These are phyloP conservation scores for Tholera decimalis DNA, from an alignment of 2,888 invertebrate species.

Conservation along the genomic window DNA sequence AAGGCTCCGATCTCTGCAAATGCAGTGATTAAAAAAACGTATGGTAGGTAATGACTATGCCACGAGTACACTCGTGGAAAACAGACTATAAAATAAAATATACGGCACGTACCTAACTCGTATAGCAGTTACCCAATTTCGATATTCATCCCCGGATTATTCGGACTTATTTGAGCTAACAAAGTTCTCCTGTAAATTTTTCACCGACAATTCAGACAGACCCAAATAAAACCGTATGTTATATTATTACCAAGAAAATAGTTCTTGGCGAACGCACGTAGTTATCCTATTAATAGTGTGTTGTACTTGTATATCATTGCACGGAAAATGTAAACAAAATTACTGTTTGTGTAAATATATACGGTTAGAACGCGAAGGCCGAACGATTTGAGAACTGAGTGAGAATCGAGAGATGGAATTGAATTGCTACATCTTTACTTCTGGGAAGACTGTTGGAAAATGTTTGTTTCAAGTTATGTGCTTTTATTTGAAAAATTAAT, in stretches of 20 bases:
- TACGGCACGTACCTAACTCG: too few species aligned
- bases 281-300: conserved; percentile 73
- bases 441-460: neutral
- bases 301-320: conserved; percentile 80
- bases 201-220: conserved; percentile 41
- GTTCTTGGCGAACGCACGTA: conserved; percentile 71
- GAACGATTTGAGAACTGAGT: conserved; percentile 57
- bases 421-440: neutral
- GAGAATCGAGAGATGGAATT: conserved; percentile 37
- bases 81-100: too few species aligned
- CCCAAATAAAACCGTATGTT: conserved; percentile 64
- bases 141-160: too few species aligned
- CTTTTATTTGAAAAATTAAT: too few species aligned
- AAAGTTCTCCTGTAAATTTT: conserved; percentile 17
- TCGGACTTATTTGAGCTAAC: neutral
- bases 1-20: too few species aligned
- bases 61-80: too few species aligned
- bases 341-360: conserved; percentile 80
- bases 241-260: conserved; percentile 69
- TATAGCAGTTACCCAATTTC: too few species aligned
- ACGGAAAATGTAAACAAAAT: conserved; percentile 82
- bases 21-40: too few species aligned
- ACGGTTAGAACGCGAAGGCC: conserved; percentile 61
- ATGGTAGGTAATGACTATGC: too few species aligned
- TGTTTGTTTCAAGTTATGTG: too few species aligned